These are phyloP conservation scores for Megalops cyprinoides DNA, from an alignment of 2,797 vertebrate genomes.

Conservation along the genomic window DNA sequence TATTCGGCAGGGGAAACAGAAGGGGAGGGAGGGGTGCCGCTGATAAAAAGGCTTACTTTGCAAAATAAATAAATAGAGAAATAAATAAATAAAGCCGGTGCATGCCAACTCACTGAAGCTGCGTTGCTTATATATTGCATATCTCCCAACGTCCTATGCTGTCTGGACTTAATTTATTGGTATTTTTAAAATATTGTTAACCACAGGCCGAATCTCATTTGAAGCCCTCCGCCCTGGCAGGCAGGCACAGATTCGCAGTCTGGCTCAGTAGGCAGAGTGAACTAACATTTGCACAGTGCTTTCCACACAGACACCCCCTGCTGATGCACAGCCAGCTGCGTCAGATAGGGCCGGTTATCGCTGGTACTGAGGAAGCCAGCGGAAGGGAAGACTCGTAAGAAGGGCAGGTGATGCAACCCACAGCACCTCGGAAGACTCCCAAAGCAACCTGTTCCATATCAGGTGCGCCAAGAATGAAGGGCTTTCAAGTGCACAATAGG, in stretches of 20 bases:
- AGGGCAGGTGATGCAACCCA: neutral
- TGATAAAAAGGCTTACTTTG: slow-evolving; percentile 26
- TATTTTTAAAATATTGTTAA: slow-evolving; percentile 61
- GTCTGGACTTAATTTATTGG: slow-evolving; percentile 45
- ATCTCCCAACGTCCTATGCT: slow-evolving; percentile 19
- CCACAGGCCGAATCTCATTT: slow-evolving; percentile 64
- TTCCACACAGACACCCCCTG: slow-evolving; percentile 60
- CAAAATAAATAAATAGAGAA: slow-evolving; percentile 9
- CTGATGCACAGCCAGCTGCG: slow-evolving; percentile 59
- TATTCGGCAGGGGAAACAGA: slow-evolving; percentile 25
- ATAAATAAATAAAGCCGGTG: slow-evolving; percentile 12
- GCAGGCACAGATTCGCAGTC: slow-evolving; percentile 65
- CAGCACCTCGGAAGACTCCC: neutral
- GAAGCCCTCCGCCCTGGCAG: slow-evolving; percentile 59
- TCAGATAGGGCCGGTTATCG: slow-evolving; percentile 35
- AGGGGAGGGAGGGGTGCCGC: slow-evolving; percentile 3
- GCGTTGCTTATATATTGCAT: slow-evolving; percentile 38
- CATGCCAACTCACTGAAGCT: slow-evolving; percentile 19
- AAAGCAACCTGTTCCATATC: neutral
- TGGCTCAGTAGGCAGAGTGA: slow-evolving; percentile 61
- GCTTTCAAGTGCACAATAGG: neutral
- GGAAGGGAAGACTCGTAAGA: neutral
- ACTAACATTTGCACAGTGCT: slow-evolving; percentile 66
- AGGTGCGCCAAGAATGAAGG: neutral
- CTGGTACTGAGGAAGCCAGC: neutral